Evolutionary conservation across 2,113 vertebrate genomes (phyloP).

Genomic region (Cygnus buccinator): DNA sequence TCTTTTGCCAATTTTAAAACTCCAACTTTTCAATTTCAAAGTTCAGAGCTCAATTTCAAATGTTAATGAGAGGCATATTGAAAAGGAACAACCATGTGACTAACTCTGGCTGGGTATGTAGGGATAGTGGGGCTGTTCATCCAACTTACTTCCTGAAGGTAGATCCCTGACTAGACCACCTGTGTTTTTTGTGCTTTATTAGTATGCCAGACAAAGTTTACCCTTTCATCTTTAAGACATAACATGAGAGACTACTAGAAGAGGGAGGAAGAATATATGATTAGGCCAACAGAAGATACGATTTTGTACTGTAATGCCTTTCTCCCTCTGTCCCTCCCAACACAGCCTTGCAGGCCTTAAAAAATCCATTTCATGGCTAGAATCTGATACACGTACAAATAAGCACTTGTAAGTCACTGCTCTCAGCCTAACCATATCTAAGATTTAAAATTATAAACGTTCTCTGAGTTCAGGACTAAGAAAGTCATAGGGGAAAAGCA

Average conservation of each 20-base stretch:
- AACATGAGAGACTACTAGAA: not conserved
- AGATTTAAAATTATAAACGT: not conserved
- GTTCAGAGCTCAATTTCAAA: constrained; percentile 2
- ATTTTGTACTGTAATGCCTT: not conserved
- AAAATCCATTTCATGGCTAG: not conserved
- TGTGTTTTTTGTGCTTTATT: not conserved
- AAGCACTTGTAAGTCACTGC: not conserved
- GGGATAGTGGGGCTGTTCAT: not conserved
- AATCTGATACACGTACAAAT: not conserved
- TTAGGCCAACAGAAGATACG: not conserved
- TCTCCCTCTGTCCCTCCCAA: not conserved
- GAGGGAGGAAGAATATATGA: not conserved
- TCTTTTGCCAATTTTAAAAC: not conserved
- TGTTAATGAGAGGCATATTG: not conserved
- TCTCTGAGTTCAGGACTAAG: not conserved
- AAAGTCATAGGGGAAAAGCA: not conserved
- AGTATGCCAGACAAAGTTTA: not conserved
- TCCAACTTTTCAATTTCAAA: not conserved
- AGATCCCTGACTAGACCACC: not conserved
- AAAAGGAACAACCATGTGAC: not conserved
- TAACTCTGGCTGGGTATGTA: not conserved
- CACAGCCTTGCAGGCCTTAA: not conserved
- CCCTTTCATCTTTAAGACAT: not conserved
- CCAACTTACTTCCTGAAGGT: not conserved
- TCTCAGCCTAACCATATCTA: fast-evolving